Conservation (phyloP, 64 coral and sea anemone genomes). For the Porites australiensis region DNA sequence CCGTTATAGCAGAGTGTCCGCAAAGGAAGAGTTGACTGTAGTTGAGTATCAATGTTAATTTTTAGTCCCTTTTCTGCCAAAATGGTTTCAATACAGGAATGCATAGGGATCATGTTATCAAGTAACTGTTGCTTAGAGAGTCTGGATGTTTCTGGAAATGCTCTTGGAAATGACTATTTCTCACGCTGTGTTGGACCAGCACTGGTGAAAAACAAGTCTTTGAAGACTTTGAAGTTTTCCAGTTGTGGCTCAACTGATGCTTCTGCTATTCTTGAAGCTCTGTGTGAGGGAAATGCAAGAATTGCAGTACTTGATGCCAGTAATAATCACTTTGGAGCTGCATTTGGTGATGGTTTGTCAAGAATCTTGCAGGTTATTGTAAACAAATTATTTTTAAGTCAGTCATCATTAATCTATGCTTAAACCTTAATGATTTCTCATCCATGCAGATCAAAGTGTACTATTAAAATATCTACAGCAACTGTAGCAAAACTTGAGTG, state of each 20-base stretch:
- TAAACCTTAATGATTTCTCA: no score
- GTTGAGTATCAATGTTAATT: no score
- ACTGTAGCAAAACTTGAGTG: no score
- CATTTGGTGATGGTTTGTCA: conserved; percentile 32
- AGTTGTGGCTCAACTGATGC: conserved; percentile 81
- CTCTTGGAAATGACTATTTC: conserved; percentile 83
- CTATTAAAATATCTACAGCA: no score
- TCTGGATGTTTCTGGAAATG: conserved; percentile 82
- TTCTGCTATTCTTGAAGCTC: conserved; percentile 61
- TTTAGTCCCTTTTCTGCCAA: no score
- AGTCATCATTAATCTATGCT: no score
- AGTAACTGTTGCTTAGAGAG: conserved; percentile 54
- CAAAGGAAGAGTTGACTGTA: no score
- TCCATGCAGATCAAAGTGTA: no score
- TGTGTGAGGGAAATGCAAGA: conserved; percentile 36
- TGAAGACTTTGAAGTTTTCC: conserved; percentile 62
- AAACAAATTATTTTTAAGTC: no score
- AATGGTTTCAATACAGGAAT: neutral
- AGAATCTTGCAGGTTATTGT: conserved; percentile 61
- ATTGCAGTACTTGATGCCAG: conserved; percentile 70
- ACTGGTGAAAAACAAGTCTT: conserved; percentile 48
- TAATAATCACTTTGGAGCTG: conserved; percentile 76
- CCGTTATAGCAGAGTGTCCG: no score
- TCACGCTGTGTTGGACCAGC: conserved; percentile 81
- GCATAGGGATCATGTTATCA: conserved; percentile 58